Percentiles rank a stretch among this genome's conserved stretches.
Evolutionary conservation across 2,888 invertebrate species (phyloP).

Genomic region (Hecatera dysodea): DNA sequence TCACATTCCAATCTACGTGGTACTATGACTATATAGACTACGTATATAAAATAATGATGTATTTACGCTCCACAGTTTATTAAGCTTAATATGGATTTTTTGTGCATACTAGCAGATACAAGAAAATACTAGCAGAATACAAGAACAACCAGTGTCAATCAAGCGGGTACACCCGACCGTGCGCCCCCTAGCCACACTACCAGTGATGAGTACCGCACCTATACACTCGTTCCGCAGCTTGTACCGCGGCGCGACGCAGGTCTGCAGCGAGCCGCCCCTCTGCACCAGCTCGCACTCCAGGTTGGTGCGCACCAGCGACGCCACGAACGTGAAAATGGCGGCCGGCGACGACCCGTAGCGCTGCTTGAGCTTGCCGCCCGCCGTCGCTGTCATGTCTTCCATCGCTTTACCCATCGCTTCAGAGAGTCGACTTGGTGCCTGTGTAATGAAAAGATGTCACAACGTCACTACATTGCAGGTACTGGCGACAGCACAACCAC

Average conservation of each 20-base stretch:
- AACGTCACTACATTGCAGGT: background rate
- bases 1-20: too few species aligned
- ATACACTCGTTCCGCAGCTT: constrained; percentile 75
- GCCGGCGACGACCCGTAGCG: constrained; percentile 90
- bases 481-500: too few species aligned
- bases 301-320: constrained; percentile 97
- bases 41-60: too few species aligned
- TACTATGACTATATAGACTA: too few species aligned
- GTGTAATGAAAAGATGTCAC: constrained; percentile 9
- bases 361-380: constrained; percentile 95
- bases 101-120: too few species aligned
- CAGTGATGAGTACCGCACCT: constrained; percentile 45
- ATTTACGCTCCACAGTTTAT: too few species aligned
- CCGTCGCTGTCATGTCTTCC: constrained; percentile 98
- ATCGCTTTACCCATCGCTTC: constrained; percentile 98
- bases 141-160: too few species aligned
- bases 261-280: constrained; percentile 94
- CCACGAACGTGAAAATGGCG: constrained; percentile 95
- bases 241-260: constrained; percentile 90
- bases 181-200: too few species aligned
- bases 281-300: constrained; percentile 98
- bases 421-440: constrained; percentile 94
- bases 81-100: too few species aligned
- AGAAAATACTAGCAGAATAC: too few species aligned
- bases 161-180: too few species aligned